A percentile compares a stretch with the other conserved stretches of the same genome.
These are phyloP conservation scores for Phymanthus crucifer DNA, from an alignment of 92 coral and sea anemone genomes.

Conservation along the genomic window DNA sequence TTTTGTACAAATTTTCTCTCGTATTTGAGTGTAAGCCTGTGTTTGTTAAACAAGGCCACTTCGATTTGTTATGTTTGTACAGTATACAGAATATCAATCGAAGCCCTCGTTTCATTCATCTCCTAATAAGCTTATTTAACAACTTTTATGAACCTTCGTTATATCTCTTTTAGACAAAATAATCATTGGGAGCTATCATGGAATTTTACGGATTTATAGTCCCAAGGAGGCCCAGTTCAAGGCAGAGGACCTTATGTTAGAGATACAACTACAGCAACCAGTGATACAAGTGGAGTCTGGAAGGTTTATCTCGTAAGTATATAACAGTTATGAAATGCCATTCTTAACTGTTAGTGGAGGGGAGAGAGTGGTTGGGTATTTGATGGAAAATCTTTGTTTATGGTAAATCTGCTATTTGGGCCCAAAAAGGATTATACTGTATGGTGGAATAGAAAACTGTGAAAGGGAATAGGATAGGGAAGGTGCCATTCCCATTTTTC, in stretches of 20 bases:
- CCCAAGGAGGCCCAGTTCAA: constrained; percentile 88
- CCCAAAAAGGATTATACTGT: not conserved
- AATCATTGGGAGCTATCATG: constrained; percentile 95
- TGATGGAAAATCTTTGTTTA: not conserved
- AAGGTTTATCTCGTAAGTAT: constrained; percentile 87
- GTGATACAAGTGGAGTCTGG: constrained; percentile 96
- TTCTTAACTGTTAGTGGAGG: not conserved
- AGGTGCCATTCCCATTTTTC: not conserved
- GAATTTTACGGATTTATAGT: constrained; percentile 83
- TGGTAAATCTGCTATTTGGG: not conserved
- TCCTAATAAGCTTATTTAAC: not conserved
- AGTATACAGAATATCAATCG: no score
- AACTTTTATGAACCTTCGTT: not conserved
- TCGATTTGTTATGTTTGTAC: no score
- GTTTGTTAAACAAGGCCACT: no score
- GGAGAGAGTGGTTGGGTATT: not conserved
- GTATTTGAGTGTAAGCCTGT: no score
- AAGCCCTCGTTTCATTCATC: not conserved
- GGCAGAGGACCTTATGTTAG: constrained; percentile 97
- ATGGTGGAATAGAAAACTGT: not conserved
- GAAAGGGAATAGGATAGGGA: not conserved
- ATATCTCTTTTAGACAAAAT: constrained; percentile 69
- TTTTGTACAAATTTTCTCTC: not conserved
- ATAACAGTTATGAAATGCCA: not conserved
- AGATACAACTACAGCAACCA: constrained; percentile 91